phyloP scores from a whole-genome alignment of 2,113 vertebrate genomes.

The Amblyopsis rosae region DNA sequence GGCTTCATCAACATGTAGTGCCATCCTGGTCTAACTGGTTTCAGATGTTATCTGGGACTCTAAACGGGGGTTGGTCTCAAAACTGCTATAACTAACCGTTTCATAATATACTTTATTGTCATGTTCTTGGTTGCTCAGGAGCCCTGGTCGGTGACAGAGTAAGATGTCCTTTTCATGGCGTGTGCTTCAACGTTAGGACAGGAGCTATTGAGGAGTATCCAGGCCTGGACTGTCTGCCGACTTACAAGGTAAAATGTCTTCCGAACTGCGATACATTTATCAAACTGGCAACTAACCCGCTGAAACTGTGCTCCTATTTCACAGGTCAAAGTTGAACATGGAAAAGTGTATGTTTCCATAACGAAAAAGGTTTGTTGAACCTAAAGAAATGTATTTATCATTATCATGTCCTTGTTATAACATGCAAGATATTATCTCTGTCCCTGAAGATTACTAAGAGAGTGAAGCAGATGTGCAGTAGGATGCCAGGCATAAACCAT shows the following conservation, averaged over 20 bases:
- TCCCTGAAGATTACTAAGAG: slow-evolving; percentile 68
- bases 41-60: not conserved
- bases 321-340: slow-evolving; percentile 81
- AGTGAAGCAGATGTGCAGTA: slow-evolving; percentile 76
- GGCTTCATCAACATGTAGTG: fast-evolving
- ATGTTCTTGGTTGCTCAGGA: slow-evolving; percentile 66
- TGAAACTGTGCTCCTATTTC: not conserved
- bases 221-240: slow-evolving; percentile 79
- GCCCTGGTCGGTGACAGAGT: slow-evolving; percentile 77
- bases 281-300: no score
- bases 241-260: slow-evolving; percentile 67
- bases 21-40: not conserved
- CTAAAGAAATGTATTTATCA: not conserved
- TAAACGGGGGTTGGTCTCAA: not conserved
- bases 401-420: not conserved
- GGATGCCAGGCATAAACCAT: slow-evolving; percentile 60
- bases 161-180: slow-evolving; percentile 86
- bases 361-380: slow-evolving; percentile 73
- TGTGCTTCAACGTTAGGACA: slow-evolving; percentile 84
- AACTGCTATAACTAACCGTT: not conserved
- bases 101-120: not conserved
- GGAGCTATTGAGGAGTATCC: slow-evolving; percentile 92
- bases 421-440: slow-evolving; percentile 30
- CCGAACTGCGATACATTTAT: not conserved
- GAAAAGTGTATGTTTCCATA: slow-evolving; percentile 80